Conservation (phyloP, 2,797 vertebrate genomes). For the Ambastaia sidthimunki region DNA sequence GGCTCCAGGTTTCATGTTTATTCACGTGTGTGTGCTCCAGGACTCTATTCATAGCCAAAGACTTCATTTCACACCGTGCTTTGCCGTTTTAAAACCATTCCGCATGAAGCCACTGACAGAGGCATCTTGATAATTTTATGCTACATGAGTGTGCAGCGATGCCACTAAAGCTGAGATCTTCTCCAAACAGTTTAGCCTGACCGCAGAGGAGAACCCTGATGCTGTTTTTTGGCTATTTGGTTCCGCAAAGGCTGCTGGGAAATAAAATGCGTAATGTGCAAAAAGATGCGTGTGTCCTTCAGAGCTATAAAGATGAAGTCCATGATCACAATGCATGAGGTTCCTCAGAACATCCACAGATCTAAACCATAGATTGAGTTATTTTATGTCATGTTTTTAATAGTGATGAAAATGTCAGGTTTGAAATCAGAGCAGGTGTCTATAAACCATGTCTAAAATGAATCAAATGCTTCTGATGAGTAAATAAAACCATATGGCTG, state of each 20-base stretch:
- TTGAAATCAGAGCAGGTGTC: neutral
- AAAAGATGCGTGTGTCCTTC: neutral
- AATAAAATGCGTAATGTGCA: conserved; percentile 37
- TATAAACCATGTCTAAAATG: neutral
- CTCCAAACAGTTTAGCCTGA: conserved; percentile 60
- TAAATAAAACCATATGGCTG: neutral
- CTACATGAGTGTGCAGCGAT: conserved; percentile 59
- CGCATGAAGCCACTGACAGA: conserved; percentile 59
- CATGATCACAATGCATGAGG: conserved; percentile 20
- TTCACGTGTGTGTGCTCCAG: conserved; percentile 57
- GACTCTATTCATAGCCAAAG: conserved; percentile 51
- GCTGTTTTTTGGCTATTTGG: conserved; percentile 41
- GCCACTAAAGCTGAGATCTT: conserved; percentile 53
- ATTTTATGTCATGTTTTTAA: neutral
- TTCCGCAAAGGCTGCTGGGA: conserved; percentile 31
- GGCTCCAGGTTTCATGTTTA: conserved; percentile 63
- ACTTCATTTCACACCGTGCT: conserved; percentile 66
- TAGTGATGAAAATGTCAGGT: neutral
- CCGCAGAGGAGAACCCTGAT: conserved; percentile 39
- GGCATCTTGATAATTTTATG: conserved; percentile 63
- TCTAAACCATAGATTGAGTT: neutral
- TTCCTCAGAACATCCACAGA: neutral
- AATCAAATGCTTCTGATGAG: neutral
- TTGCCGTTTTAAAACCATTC: conserved; percentile 64
- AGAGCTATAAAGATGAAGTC: conserved; percentile 15